These are phyloP conservation scores for Oligia strigilis DNA, from an alignment of 2,888 invertebrate genomes.

Conservation along the genomic window DNA sequence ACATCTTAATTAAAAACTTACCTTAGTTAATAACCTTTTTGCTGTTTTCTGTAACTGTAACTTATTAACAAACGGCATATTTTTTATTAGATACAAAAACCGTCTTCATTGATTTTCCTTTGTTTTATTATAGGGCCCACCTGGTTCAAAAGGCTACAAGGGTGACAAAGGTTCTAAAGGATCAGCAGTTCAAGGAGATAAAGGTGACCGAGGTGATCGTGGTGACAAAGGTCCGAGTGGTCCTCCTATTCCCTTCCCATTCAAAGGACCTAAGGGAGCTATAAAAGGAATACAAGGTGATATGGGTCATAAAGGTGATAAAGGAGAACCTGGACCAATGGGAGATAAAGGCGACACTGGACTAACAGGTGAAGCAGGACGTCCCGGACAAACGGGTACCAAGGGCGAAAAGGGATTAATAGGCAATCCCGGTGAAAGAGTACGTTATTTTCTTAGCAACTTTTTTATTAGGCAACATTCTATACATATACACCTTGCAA, in stretches of 20 bases:
- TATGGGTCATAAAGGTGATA: slow-evolving; percentile 91
- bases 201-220: slow-evolving; percentile 91
- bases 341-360: slow-evolving; percentile 94
- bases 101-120: background rate
- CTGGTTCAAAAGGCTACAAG: slow-evolving; percentile 93
- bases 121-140: slow-evolving; percentile 89
- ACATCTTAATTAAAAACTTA: background rate
- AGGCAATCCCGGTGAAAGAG: slow-evolving; percentile 95
- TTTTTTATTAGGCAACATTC: background rate
- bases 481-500: too few species aligned
- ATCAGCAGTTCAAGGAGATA: slow-evolving; percentile 87
- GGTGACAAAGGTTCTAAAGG: slow-evolving; percentile 92
- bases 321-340: slow-evolving; percentile 90
- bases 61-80: background rate
- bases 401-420: slow-evolving; percentile 97
- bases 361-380: slow-evolving; percentile 93
- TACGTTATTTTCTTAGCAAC: slow-evolving; percentile 80
- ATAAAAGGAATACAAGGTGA: slow-evolving; percentile 86
- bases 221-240: slow-evolving; percentile 89
- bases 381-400: slow-evolving; percentile 91
- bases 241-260: slow-evolving; percentile 72
- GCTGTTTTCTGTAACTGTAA: background rate
- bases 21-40: too few species aligned
- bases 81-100: background rate
- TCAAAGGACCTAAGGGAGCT: slow-evolving; percentile 82